phyloP scores from a whole-genome alignment of 2,888 invertebrate species.

The Leucania comma region DNA sequence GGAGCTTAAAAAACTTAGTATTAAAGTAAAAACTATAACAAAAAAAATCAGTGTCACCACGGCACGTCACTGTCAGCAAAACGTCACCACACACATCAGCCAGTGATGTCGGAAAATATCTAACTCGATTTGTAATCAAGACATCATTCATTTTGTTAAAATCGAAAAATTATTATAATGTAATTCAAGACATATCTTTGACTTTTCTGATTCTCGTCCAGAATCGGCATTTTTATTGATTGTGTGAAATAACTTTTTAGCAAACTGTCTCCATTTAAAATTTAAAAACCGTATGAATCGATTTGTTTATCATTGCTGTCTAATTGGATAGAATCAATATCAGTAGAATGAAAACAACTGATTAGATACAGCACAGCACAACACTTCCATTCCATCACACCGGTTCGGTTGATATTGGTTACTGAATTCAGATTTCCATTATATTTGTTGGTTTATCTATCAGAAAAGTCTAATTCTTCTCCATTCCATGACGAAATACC shows the following conservation, averaged over 20 bases:
- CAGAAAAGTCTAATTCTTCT: neutral
- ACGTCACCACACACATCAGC: neutral
- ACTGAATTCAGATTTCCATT: neutral
- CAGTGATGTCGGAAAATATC: neutral
- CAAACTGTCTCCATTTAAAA: neutral
- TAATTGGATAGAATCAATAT: neutral
- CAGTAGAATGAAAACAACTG: neutral
- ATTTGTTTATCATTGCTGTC: neutral
- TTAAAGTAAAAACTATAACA: too few relatives aligned
- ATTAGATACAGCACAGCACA: neutral
- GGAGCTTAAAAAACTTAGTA: too few relatives aligned
- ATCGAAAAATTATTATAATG: neutral
- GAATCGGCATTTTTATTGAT: neutral
- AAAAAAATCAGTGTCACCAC: too few relatives aligned
- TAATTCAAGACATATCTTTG: neutral
- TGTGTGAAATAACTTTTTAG: neutral
- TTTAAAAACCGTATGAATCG: neutral
- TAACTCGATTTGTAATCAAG: neutral
- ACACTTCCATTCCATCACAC: neutral
- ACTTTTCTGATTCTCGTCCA: neutral
- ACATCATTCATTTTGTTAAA: neutral
- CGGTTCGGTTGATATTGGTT: neutral
- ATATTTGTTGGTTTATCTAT: neutral
- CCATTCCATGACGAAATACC: neutral
- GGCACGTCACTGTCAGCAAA: slow-evolving; percentile 4